Conservation (phyloP, 2,797 vertebrate genomes). For the Lerista edwardsae region DNA sequence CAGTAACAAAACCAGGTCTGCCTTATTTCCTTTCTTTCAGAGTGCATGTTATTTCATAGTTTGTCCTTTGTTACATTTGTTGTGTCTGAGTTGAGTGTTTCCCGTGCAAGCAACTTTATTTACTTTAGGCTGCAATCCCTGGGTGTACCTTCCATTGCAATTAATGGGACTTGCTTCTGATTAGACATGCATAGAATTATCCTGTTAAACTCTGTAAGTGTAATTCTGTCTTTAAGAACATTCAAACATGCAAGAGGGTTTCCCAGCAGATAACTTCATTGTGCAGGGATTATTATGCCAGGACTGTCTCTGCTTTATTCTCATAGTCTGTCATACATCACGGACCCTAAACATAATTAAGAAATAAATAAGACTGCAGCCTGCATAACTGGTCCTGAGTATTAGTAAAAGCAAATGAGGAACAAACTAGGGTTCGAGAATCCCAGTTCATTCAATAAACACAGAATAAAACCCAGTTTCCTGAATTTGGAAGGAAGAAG, state of each 20-base stretch:
- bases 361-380: too few species aligned
- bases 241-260: background rate
- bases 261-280: background rate
- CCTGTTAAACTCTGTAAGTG: background rate
- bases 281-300: background rate
- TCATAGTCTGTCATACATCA: background rate
- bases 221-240: slow-evolving; percentile 41
- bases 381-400: too few species aligned
- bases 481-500: too few species aligned
- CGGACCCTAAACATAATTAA: background rate
- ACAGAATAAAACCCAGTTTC: too few species aligned
- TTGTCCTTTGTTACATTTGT: background rate
- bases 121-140: background rate
- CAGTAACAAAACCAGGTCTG: background rate
- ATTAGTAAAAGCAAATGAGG: too few species aligned
- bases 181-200: too few species aligned
- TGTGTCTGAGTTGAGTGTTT: background rate
- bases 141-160: too few species aligned
- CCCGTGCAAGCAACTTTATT: background rate
- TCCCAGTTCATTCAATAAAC: too few species aligned
- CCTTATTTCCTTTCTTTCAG: slow-evolving; percentile 6
- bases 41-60: background rate
- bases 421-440: too few species aligned
- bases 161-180: too few species aligned
- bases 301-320: background rate